Conservation (phyloP, 2,888 invertebrate species). For the Entomobrya proxima region DNA sequence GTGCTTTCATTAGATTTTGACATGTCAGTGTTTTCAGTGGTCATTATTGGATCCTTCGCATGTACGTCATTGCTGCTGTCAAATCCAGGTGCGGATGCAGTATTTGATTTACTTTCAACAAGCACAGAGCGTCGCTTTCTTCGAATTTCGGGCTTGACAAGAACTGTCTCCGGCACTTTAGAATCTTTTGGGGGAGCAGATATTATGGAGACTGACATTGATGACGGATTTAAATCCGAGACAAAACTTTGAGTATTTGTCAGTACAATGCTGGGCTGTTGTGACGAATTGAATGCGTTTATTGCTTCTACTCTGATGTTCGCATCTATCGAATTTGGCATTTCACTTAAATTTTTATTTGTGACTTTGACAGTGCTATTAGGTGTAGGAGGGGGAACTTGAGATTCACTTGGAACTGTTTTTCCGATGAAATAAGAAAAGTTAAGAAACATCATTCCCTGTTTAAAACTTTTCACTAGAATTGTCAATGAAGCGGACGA, state of each 20-base stretch:
- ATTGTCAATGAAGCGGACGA: constrained; percentile 37
- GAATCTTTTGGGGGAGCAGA: constrained; percentile 2
- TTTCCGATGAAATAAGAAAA: constrained; percentile 53
- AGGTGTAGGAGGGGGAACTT: background rate
- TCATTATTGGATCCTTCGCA: background rate
- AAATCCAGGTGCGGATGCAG: background rate
- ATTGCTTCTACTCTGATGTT: background rate
- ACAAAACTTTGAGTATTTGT: background rate
- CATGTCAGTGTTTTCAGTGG: background rate
- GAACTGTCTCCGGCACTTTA: background rate
- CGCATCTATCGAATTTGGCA: background rate
- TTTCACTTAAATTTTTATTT: background rate
- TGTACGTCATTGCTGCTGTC: background rate
- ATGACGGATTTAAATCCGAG: constrained; percentile 10
- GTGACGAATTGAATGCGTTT: background rate
- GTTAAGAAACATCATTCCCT: constrained; percentile 45
- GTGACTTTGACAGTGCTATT: background rate
- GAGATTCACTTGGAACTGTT: background rate
- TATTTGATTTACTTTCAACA: background rate
- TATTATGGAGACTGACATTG: constrained; percentile 25
- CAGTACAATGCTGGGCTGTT: background rate
- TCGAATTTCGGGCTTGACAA: background rate
- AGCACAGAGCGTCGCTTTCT: constrained; percentile 15
- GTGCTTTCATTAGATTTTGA: background rate
- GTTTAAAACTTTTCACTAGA: constrained; percentile 36